Evolutionary conservation across 37 sponge, comb jelly and placozoan species (phyloP).

Genomic region (Chondrilla cf. caribensis): DNA sequence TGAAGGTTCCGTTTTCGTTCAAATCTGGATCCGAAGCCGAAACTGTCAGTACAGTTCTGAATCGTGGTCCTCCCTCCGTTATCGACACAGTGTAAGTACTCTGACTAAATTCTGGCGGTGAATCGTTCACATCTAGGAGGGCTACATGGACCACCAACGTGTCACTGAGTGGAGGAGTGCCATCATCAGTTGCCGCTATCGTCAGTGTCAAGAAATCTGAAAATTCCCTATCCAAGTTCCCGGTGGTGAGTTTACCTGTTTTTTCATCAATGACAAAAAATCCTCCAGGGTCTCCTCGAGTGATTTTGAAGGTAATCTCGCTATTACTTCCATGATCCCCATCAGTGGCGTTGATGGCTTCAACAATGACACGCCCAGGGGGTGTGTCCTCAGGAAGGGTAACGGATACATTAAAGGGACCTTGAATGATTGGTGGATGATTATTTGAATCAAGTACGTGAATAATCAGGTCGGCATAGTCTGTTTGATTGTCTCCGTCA

Average conservation of each 20-base stretch:
- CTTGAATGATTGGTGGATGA: constrained; percentile 22
- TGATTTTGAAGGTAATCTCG: constrained; percentile 39
- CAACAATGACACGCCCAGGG: constrained; percentile 43
- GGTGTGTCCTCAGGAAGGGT: constrained; percentile 57
- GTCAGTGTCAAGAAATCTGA: constrained; percentile 22
- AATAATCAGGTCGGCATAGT: constrained; percentile 5
- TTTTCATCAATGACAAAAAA: constrained; percentile 54
- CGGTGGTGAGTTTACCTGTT: constrained; percentile 42
- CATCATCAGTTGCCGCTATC: constrained; percentile 54
- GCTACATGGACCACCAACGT: constrained; percentile 33
- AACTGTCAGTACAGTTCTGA: constrained; percentile 24
- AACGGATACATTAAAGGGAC: constrained; percentile 27
- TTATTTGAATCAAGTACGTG: constrained; percentile 13
- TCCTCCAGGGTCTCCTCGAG: constrained; percentile 6
- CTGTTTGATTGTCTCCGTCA: constrained; percentile 59
- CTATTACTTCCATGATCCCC: constrained; percentile 57
- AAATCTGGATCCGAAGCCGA: constrained; percentile 59
- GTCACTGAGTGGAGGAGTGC: constrained; percentile 54
- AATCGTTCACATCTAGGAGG: constrained; percentile 64
- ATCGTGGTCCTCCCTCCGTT: constrained; percentile 20
- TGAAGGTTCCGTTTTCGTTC: constrained; percentile 28
- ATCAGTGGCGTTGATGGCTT: constrained; percentile 67
- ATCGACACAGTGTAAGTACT: constrained; percentile 17
- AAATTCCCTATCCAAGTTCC: constrained; percentile 44
- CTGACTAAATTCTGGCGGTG: constrained; percentile 48